Evolutionary conservation across 2,888 invertebrate species (phyloP).

Genomic region (Ptychoptera contaminata): DNA sequence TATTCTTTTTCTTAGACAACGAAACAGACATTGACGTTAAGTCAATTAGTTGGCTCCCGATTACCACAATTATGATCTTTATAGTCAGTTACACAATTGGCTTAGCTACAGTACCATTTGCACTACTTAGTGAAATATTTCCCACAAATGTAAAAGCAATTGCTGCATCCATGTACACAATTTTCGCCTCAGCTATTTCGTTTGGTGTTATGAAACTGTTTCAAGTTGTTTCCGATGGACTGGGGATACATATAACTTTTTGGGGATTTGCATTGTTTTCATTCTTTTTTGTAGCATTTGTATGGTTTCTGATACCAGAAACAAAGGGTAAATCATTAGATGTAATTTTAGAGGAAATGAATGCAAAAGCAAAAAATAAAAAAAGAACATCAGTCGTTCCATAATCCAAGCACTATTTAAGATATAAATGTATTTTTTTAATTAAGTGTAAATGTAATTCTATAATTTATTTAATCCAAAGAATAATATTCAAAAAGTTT

Average conservation of each 20-base stretch:
- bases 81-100: slow-evolving; percentile 46
- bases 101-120: slow-evolving; percentile 45
- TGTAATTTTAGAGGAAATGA: slow-evolving; percentile 35
- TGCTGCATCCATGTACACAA: slow-evolving; percentile 45
- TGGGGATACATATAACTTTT: slow-evolving; percentile 38
- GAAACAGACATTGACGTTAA: slow-evolving; percentile 31
- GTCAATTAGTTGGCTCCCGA: slow-evolving; percentile 38
- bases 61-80: slow-evolving; percentile 41
- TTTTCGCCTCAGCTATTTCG: slow-evolving; percentile 40
- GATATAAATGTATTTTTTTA: no score
- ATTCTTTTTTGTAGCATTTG: slow-evolving; percentile 36
- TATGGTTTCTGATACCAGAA: slow-evolving; percentile 37
- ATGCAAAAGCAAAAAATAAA: no score
- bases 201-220: slow-evolving; percentile 42
- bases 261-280: slow-evolving; percentile 38
- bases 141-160: slow-evolving; percentile 45
- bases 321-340: slow-evolving; percentile 44
- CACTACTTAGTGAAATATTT: slow-evolving; percentile 46
- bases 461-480: no score
- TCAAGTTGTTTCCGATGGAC: slow-evolving; percentile 35
- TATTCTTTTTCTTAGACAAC: slow-evolving; percentile 39
- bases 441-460: no score
- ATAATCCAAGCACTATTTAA: no score
- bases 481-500: no score
- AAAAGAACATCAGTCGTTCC: no score